phyloP scores from a whole-genome alignment of 1,140 invertebrate genomes.

The Microplitis demolitor region DNA sequence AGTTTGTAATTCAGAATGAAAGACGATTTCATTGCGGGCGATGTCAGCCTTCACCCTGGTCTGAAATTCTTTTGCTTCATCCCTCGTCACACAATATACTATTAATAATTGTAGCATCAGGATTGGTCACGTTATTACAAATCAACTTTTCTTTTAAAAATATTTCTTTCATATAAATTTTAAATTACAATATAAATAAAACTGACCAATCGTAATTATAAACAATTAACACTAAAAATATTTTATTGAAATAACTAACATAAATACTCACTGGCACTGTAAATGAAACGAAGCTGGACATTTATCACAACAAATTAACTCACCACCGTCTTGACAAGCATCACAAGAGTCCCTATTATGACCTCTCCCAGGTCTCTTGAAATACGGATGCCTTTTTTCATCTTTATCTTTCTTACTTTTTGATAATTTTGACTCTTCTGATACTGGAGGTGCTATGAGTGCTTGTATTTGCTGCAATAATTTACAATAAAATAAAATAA shows the following conservation, averaged over 20 bases:
- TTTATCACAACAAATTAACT: constrained; percentile 93
- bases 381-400: constrained; percentile 77
- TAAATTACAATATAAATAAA: not conserved
- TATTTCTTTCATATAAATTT: too few relatives aligned
- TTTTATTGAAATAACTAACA: too few relatives aligned
- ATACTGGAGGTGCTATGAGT: constrained; percentile 82
- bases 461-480: constrained; percentile 81
- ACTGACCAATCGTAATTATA: not conserved
- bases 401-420: constrained; percentile 68
- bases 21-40: too few relatives aligned
- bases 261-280: constrained; percentile 82
- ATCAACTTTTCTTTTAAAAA: too few relatives aligned
- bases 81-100: too few relatives aligned
- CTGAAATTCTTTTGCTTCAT: too few relatives aligned
- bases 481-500: constrained; percentile 16
- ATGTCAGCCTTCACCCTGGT: too few relatives aligned
- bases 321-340: constrained; percentile 89
- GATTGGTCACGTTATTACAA: too few relatives aligned
- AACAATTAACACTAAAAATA: not conserved
- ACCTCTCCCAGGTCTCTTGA: constrained; percentile 83
- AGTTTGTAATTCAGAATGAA: too few relatives aligned
- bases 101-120: too few relatives aligned
- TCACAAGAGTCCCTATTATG: constrained; percentile 94
- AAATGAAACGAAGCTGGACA: constrained; percentile 95
- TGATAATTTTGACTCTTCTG: constrained; percentile 67